These are phyloP conservation scores for Heteractis magnifica DNA, from an alignment of 92 coral and sea anemone genomes.

Conservation along the genomic window DNA sequence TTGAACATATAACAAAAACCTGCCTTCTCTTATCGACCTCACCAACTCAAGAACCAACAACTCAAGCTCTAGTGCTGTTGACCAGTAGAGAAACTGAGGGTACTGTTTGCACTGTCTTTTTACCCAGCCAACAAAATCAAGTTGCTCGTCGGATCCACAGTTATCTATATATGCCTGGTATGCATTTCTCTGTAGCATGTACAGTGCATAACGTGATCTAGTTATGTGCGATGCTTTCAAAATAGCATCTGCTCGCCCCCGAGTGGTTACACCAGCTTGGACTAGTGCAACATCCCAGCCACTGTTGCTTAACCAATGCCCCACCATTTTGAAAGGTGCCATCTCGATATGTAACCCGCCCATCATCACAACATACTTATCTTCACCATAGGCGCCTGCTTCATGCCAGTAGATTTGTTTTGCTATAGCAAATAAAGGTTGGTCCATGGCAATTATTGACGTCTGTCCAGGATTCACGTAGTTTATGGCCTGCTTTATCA, in stretches of 20 bases:
- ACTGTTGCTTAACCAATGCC: constrained; percentile 45
- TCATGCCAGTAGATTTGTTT: constrained; percentile 36
- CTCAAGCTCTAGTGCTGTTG: neutral
- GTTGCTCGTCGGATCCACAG: neutral
- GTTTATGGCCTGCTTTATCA: constrained; percentile 24
- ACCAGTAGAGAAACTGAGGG: constrained; percentile 22
- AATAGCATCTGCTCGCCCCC: constrained; percentile 29
- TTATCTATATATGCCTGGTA: constrained; percentile 12
- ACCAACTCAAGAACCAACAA: constrained; percentile 19
- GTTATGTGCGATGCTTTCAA: constrained; percentile 29
- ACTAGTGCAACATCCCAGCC: constrained; percentile 41
- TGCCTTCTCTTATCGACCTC: neutral
- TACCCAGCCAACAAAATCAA: constrained; percentile 14
- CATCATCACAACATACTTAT: constrained; percentile 38
- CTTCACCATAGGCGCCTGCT: constrained; percentile 19
- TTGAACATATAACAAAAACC: neutral
- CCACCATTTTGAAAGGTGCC: constrained; percentile 40
- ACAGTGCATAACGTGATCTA: constrained; percentile 26
- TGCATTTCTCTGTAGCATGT: constrained; percentile 19
- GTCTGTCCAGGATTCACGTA: constrained; percentile 24
- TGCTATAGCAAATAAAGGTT: neutral
- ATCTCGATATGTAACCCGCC: constrained; percentile 48
- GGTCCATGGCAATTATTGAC: constrained; percentile 37
- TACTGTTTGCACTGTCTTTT: neutral
- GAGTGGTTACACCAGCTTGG: constrained; percentile 26